Base-by-base conservation (phyloP, 1,140 invertebrate species). In the Cotesia glomerata region DNA sequence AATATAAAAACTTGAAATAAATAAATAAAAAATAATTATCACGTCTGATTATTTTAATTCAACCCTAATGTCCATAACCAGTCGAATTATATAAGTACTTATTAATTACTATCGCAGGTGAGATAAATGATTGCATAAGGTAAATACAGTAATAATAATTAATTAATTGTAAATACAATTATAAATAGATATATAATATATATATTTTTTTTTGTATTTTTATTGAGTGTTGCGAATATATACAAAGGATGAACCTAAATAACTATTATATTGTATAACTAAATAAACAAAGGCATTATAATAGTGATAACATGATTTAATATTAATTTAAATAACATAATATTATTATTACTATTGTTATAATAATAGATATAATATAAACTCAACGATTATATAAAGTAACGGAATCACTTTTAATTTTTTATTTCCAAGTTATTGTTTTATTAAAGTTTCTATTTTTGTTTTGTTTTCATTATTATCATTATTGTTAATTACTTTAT, bases 291-390 rank as follows among this genome's bases (percentile, higher is more conserved):
- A 86, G 79, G 70, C 63, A 78, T 78, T 81, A 81, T 83, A 82
- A 81, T 85, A 81, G 74, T 82, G 77, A 77, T 84, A 86, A 85
- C 83, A 71, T 83, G 79, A 45, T 45, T 85, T 86, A 85, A 85
- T 84, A 81, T 82, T 86, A 80, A 84, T 86, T 85, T 85, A 85
- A 84, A 87, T 86, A 87, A 87, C 81, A 75, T 84, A 86, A 85
- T 84, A 81, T 79, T 83, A 74, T 78, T 81, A 81, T 81, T 45
- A 7, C 11, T 45, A 45, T 45, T 45, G 11, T 45, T 45, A 45
- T 45, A 45, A 69, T 80, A 79, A 79, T 69, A n/a, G 34, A 35
- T 64, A 51, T 51, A 69, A 35, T 54, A 51, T 51, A 69, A 65
- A 36, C 35, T 51, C 49, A 14, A 54, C 36, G 63, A 51, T 39